These are phyloP conservation scores for Mixornis gularis DNA, from an alignment of 2,113 vertebrate genomes.

Conservation along the genomic window DNA sequence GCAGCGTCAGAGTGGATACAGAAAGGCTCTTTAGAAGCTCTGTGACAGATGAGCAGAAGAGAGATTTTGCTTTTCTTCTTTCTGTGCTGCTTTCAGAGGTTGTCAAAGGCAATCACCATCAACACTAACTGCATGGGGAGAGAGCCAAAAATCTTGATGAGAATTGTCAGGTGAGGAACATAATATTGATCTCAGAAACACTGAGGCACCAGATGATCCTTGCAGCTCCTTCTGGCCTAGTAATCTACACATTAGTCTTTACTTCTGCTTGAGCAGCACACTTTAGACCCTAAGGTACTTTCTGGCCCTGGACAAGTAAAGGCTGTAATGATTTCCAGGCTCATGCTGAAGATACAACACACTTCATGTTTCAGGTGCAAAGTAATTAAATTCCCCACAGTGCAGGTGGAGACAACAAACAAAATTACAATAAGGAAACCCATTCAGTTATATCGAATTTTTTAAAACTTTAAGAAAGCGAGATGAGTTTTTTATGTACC, in stretches of 20 bases:
- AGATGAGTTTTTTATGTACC: background rate
- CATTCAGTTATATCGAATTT: background rate
- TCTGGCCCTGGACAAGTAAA: background rate
- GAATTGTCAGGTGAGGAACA: background rate
- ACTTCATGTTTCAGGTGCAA: background rate
- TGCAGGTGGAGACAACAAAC: background rate
- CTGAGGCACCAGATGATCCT: background rate
- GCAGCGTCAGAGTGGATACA: background rate
- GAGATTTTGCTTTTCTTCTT: background rate
- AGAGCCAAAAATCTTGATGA: background rate
- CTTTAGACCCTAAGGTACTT: background rate
- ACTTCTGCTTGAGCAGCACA: background rate
- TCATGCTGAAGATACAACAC: background rate
- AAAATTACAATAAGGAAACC: background rate
- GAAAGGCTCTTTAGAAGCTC: background rate
- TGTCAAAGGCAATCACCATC: conserved; percentile 19
- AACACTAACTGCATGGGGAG: background rate
- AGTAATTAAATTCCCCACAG: background rate
- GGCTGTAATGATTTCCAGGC: background rate
- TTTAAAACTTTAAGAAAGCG: background rate
- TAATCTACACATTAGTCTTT: background rate
- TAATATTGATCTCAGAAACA: background rate
- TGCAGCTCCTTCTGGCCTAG: background rate
- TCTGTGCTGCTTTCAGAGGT: background rate
- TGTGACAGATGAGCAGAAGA: background rate